phyloP scores from a whole-genome alignment of 2,113 vertebrate species.

The Piaya cayana region DNA sequence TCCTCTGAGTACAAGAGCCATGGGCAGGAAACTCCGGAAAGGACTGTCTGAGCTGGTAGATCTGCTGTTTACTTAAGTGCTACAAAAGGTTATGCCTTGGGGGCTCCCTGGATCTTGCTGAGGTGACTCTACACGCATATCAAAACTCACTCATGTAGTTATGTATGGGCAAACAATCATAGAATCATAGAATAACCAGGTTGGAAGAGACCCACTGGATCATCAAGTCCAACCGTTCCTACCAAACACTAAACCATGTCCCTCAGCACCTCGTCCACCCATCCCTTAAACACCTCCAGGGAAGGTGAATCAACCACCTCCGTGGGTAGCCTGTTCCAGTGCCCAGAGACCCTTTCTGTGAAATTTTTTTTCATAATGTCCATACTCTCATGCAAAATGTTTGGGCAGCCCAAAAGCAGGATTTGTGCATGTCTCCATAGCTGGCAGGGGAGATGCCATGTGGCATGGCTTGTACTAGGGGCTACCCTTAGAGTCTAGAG shows the following conservation, averaged over 20 bases:
- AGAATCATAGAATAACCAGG: too few relatives aligned
- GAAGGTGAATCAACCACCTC: too few relatives aligned
- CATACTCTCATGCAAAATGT: rapidly evolving
- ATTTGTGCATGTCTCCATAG: rapidly evolving
- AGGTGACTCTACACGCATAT: not conserved
- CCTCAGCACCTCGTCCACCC: too few relatives aligned
- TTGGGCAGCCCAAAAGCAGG: not conserved
- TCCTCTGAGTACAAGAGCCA: not conserved
- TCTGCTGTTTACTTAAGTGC: not conserved
- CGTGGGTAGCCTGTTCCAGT: too few relatives aligned
- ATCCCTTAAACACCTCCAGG: too few relatives aligned
- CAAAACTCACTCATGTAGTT: rapidly evolving
- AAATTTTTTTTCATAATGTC: too few relatives aligned
- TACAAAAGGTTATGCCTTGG: not conserved
- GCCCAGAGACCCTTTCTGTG: too few relatives aligned
- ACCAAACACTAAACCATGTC: too few relatives aligned
- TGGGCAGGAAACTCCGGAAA: not conserved
- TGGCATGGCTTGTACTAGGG: not conserved
- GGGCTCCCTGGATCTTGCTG: not conserved
- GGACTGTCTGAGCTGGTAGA: not conserved
- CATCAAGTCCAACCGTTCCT: too few relatives aligned
- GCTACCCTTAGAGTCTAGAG: not conserved
- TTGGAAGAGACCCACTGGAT: too few relatives aligned
- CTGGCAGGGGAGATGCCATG: not conserved
- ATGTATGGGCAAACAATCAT: not conserved